A percentile compares a stretch with the other conserved stretches of the same genome.
phyloP scores from a whole-genome alignment of 2,888 invertebrate species.

The Nomada lathburiana region DNA sequence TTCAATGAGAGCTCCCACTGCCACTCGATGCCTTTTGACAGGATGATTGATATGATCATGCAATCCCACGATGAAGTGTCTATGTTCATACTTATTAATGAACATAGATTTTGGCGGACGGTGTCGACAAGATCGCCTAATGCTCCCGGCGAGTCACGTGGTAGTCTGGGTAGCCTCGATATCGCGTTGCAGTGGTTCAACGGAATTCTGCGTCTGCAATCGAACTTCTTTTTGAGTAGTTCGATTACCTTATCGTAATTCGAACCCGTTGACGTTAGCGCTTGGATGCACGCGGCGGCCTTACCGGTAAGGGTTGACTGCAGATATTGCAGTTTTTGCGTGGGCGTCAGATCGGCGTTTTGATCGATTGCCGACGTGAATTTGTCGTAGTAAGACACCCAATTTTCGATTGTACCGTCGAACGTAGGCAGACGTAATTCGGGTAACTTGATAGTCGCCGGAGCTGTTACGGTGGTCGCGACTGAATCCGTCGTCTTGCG shows the following conservation, averaged over 20 bases:
- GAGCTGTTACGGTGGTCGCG: neutral
- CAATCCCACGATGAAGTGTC: neutral
- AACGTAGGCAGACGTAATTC: neutral
- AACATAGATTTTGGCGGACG: neutral
- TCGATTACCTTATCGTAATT: neutral
- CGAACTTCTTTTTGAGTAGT: neutral
- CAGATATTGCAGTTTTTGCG: neutral
- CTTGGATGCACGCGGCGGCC: neutral
- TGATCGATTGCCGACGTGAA: neutral
- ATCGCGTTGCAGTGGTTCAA: neutral
- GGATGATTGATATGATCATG: too few species aligned
- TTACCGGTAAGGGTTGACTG: neutral
- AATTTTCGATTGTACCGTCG: conserved; percentile 1
- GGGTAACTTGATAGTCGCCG: neutral
- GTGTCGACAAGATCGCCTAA: neutral
- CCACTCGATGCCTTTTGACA: neutral
- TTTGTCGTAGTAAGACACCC: neutral
- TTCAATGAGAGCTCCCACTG: neutral
- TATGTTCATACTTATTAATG: neutral
- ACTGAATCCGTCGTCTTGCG: neutral
- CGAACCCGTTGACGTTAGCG: neutral
- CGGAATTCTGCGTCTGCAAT: neutral
- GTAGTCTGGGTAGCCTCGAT: neutral
- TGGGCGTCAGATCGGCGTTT: neutral
- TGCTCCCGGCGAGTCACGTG: neutral